Base-by-base conservation (phyloP, 2,888 invertebrate genomes). In the Galerucella calmariensis region DNA sequence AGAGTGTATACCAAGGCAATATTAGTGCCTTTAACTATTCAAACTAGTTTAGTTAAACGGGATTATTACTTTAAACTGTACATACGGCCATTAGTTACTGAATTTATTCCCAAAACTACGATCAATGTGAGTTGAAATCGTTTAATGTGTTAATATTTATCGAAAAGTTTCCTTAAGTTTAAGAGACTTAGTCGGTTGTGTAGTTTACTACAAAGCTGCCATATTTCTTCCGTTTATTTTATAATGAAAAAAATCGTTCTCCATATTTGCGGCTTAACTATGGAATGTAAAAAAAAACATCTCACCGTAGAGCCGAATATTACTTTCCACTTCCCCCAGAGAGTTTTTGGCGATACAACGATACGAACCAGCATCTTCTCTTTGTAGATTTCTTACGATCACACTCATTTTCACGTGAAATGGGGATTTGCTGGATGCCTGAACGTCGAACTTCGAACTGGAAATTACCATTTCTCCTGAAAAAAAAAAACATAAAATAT, bases 341-440 rank as follows among this genome's bases (percentile, higher is more conserved):
- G 94, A 94, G 87, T 95, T 95, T 86, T 95, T 95, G 46, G 96
- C 95, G 75, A 95, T 93, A 85, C 97, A 97, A 69, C 92, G 90
- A 88, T 96, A 97, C 0, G 94, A 93, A 41, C 96, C 96, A 10
- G 94, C 91, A 84, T 96, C 95, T 51, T 90, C 90, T 74, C 90
- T 89, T 78, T 93, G 92, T 79, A 97, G 90, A 81, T 91, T 91
- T 63, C 93, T 90, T 79, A 97, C 94, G 69, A 92, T 93, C 83
- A 96, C 90, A 65, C 91, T 90, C 96, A 96, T 96, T 81, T 92
- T 92, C 56, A 94, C 93, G 88, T 96, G 95, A 86, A 95, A 96
- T 78, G 92, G 89, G 69, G 94, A 94, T 85, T 92, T 92, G 73
- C 90, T 89, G 16, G 90, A 88, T 81, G 92, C 91, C 83, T 93